Evolutionary conservation across 2,888 invertebrate genomes (phyloP).

Genomic region (Sialis lutaria): DNA sequence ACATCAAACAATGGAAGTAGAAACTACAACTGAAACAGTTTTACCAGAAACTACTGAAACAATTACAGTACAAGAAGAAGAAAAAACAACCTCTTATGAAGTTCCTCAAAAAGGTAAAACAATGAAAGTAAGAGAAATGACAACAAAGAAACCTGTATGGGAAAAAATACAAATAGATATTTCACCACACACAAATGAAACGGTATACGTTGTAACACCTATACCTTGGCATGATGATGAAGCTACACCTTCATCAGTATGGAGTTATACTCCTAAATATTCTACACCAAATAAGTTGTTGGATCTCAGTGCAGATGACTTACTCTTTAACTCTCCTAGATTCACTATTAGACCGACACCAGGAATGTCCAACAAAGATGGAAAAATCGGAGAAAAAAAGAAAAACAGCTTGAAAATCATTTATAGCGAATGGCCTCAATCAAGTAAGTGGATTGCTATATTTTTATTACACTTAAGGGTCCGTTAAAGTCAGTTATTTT

Average conservation of each 20-base stretch:
- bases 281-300: conserved; percentile 17
- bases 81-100: conserved; percentile 29
- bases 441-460: conserved; percentile 20
- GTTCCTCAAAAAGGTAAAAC: conserved; percentile 17
- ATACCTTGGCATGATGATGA: conserved; percentile 34
- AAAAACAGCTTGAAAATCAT: conserved; percentile 19
- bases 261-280: conserved; percentile 17
- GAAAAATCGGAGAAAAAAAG: conserved; percentile 8
- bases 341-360: conserved; percentile 11
- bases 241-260: conserved; percentile 16
- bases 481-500: too few relatives aligned
- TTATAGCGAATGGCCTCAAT: conserved; percentile 28
- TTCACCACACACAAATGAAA: conserved; percentile 61
- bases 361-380: conserved; percentile 6
- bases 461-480: too few relatives aligned
- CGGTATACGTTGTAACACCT: conserved; percentile 69
- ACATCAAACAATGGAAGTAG: conserved; percentile 5
- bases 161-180: conserved; percentile 49
- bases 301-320: conserved; percentile 18
- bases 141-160: conserved; percentile 34
- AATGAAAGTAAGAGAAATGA: conserved; percentile 8
- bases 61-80: conserved; percentile 24
- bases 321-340: conserved; percentile 26
- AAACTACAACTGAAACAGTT: conserved; percentile 1
- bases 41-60: conserved; percentile 12